Evolutionary conservation across 30 jellyfish, hydroid and myxozoan genomes (phyloP).

Genomic region (Haliclystus octoradiatus): DNA sequence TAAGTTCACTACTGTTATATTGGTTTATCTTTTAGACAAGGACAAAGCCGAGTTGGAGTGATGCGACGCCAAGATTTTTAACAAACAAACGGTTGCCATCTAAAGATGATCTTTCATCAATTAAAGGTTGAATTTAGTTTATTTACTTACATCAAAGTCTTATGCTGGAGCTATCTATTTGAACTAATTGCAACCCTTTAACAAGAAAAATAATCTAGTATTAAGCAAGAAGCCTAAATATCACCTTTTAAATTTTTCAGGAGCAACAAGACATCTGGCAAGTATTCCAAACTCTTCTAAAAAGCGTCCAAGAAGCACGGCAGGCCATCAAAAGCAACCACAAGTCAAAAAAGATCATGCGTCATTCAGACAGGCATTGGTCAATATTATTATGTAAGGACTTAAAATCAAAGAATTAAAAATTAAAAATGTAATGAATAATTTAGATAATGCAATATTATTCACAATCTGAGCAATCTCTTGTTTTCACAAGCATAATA

Average conservation of each 20-base stretch:
- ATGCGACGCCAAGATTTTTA: constrained; percentile 55
- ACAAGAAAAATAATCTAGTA: too few relatives aligned
- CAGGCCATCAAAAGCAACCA: constrained; percentile 23
- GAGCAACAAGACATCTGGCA: not conserved
- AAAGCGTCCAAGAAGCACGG: not conserved
- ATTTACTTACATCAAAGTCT: not conserved
- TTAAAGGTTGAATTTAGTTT: constrained; percentile 24
- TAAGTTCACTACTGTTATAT: too few relatives aligned
- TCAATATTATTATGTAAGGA: constrained; percentile 71
- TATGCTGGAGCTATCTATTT: too few relatives aligned
- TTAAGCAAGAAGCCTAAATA: too few relatives aligned
- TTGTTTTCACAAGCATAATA: not conserved
- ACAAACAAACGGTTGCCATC: constrained; percentile 16
- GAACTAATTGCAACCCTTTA: not conserved
- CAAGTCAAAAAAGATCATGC: constrained; percentile 55
- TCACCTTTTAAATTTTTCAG: too few relatives aligned
- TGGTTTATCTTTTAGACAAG: constrained; percentile 46
- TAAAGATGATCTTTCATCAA: constrained; percentile 24
- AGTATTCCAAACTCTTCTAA: not conserved
- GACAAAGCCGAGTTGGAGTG: constrained; percentile 76
- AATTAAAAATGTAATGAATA: not conserved
- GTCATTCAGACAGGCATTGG: constrained; percentile 85
- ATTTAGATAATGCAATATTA: too few relatives aligned
- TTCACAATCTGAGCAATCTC: not conserved
- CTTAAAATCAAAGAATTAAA: not conserved